phyloP scores from a whole-genome alignment of 1,140 invertebrate genomes.

The Apolygus lucorum region DNA sequence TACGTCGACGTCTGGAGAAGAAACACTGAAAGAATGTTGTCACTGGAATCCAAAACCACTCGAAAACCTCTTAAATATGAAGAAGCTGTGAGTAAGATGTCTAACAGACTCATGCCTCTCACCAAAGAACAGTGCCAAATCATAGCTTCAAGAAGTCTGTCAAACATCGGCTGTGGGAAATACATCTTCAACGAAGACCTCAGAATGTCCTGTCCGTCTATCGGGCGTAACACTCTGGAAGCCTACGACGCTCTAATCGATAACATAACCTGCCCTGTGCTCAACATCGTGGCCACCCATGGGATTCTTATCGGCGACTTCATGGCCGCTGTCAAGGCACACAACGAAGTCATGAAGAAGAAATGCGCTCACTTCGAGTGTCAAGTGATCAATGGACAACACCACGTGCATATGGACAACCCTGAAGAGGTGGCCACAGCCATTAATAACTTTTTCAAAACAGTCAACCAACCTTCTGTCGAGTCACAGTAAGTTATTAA shows the following conservation, averaged over 20 bases:
- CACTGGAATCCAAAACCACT: background rate
- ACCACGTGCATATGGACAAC: constrained; percentile 72
- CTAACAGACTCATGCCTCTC: background rate
- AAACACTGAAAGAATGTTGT: background rate
- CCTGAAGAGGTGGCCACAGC: constrained; percentile 56
- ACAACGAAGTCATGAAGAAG: constrained; percentile 16
- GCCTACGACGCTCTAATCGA: constrained; percentile 34
- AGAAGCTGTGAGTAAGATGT: background rate
- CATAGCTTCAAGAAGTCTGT: constrained; percentile 60
- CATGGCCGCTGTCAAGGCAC: background rate
- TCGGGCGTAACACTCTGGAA: constrained; percentile 23
- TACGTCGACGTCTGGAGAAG: background rate
- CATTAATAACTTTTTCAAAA: constrained; percentile 54
- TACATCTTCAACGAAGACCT: constrained; percentile 60
- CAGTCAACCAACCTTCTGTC: no score
- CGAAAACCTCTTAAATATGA: background rate
- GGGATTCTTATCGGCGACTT: constrained; percentile 10
- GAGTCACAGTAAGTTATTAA: no score
- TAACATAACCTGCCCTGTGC: constrained; percentile 20
- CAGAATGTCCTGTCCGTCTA: constrained; percentile 45
- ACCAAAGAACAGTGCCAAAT: constrained; percentile 49
- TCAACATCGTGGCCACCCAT: constrained; percentile 24
- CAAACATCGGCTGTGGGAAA: constrained; percentile 37
- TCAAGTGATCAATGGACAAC: constrained; percentile 62
- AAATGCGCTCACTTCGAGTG: constrained; percentile 48